A percentile compares a stretch with the other conserved stretches of the same genome.
phyloP scores from a whole-genome alignment of 1,140 invertebrate species.

The Dendrolimus kikuchii region DNA sequence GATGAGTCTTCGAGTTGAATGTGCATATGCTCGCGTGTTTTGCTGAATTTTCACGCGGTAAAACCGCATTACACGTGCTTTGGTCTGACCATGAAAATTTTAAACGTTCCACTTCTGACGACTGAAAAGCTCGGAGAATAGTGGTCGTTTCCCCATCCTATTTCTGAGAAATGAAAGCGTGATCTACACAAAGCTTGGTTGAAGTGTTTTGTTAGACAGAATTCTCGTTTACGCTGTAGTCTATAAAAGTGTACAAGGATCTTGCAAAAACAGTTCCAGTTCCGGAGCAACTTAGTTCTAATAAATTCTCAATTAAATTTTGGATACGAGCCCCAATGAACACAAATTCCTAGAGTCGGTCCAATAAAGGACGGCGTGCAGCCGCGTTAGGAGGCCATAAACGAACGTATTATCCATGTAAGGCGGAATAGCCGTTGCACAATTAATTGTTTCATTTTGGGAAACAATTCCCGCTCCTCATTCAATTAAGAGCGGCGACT shows the following conservation, averaged over 20 bases:
- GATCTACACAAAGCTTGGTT: slow-evolving; percentile 17
- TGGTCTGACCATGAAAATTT: slow-evolving; percentile 68
- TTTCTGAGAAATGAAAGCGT: slow-evolving; percentile 17
- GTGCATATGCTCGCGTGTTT: slow-evolving; percentile 60
- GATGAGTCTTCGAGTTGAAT: slow-evolving; percentile 65
- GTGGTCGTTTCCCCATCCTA: too few relatives aligned
- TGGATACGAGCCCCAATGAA: slow-evolving; percentile 66
- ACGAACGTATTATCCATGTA: slow-evolving; percentile 72
- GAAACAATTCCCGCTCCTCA: slow-evolving; percentile 72
- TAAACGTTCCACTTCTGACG: slow-evolving; percentile 56
- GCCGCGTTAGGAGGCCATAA: slow-evolving; percentile 70
- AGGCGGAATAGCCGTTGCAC: slow-evolving; percentile 72
- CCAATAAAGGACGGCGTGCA: slow-evolving; percentile 69
- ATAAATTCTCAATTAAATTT: slow-evolving; percentile 70
- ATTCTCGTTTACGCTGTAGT: slow-evolving; percentile 10
- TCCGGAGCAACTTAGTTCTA: slow-evolving; percentile 54
- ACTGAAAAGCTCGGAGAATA: slow-evolving; percentile 35
- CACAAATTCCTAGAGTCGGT: slow-evolving; percentile 70
- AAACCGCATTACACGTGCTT: slow-evolving; percentile 60
- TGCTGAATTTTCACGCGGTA: slow-evolving; percentile 50
- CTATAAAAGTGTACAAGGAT: slow-evolving; percentile 19
- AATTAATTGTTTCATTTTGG: slow-evolving; percentile 73
- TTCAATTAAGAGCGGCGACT: slow-evolving; percentile 70
- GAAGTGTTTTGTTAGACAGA: slow-evolving; percentile 8
- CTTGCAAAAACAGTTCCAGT: slow-evolving; percentile 47